Evolutionary conservation across 2,113 vertebrate species (phyloP).

Genomic region (Bubo scandiacus): DNA sequence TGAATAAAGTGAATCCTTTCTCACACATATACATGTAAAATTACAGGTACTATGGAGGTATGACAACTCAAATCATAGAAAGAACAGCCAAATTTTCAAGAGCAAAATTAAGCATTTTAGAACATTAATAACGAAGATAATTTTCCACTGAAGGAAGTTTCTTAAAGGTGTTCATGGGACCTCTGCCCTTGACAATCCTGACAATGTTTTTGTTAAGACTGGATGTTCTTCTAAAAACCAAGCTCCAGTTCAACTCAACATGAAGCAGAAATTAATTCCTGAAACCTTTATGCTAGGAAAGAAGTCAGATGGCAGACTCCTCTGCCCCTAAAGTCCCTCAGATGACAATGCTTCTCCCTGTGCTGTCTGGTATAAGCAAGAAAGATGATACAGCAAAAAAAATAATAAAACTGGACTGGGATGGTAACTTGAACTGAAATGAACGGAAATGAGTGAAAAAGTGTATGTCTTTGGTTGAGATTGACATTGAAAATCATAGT

Average conservation of each 20-base stretch:
- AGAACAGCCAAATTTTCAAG: not conserved
- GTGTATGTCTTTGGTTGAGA: not conserved
- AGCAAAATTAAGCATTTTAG: not conserved
- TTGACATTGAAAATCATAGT: not conserved
- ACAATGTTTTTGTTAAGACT: not conserved
- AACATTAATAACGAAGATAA: not conserved
- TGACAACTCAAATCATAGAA: not conserved
- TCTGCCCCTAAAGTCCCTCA: not conserved
- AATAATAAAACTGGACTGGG: not conserved
- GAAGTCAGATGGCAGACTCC: not conserved
- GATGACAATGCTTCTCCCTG: not conserved
- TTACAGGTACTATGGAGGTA: not conserved
- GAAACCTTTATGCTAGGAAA: not conserved
- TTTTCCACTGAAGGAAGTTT: not conserved
- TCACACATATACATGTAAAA: not conserved
- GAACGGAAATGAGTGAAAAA: not conserved
- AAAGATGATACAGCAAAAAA: not conserved
- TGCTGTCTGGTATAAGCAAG: not conserved
- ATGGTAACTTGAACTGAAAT: not conserved
- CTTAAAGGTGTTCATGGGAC: not conserved
- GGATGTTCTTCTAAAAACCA: not conserved
- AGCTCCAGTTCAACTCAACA: not conserved
- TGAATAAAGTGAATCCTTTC: not conserved
- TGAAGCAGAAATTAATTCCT: not conserved
- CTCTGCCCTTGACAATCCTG: not conserved